Conservation (phyloP, 1,140 invertebrate genomes). For the Leptinotarsa defecta region DNA sequence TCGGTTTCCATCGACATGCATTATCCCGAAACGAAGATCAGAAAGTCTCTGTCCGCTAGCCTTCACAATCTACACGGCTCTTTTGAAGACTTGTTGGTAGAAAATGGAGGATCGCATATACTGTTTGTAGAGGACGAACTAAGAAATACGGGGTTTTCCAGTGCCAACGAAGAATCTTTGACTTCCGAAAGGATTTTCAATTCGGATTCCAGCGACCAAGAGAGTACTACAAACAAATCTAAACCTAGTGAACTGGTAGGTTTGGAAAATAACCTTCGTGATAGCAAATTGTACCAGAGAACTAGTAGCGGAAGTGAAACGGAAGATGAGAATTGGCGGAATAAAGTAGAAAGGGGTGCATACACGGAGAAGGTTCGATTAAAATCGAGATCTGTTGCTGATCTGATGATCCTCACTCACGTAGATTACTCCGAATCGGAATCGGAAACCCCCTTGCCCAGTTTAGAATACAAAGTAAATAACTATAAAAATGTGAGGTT, state of each 20-base stretch:
- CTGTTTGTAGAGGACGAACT: slow-evolving; percentile 61
- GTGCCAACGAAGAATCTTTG: slow-evolving; percentile 14
- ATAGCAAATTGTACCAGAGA: slow-evolving; percentile 8
- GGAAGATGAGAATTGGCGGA: slow-evolving; percentile 70
- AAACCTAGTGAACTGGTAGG: slow-evolving; percentile 49
- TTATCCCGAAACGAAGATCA: slow-evolving; percentile 27
- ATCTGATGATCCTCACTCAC: slow-evolving; percentile 75
- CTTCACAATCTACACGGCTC: slow-evolving; percentile 67
- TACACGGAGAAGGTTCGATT: slow-evolving; percentile 72
- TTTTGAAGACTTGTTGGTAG: slow-evolving; percentile 61
- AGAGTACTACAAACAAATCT: slow-evolving; percentile 19
- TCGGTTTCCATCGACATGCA: slow-evolving; percentile 33
- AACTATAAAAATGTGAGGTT: slow-evolving; percentile 47
- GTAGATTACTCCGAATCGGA: slow-evolving; percentile 69
- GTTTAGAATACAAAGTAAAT: slow-evolving; percentile 47
- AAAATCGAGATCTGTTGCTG: slow-evolving; percentile 74
- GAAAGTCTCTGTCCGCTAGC: slow-evolving; percentile 52
- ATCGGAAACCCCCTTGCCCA: slow-evolving; percentile 60
- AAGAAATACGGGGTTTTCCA: neutral
- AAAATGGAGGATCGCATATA: slow-evolving; percentile 61
- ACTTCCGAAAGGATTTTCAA: slow-evolving; percentile 16
- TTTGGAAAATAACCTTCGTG: neutral
- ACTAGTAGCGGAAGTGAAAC: slow-evolving; percentile 64
- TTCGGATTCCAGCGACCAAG: slow-evolving; percentile 3
- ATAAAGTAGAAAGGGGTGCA: slow-evolving; percentile 66